Conservation (phyloP, 2,797 vertebrate genomes). For the Muscicapa comitata region DNA sequence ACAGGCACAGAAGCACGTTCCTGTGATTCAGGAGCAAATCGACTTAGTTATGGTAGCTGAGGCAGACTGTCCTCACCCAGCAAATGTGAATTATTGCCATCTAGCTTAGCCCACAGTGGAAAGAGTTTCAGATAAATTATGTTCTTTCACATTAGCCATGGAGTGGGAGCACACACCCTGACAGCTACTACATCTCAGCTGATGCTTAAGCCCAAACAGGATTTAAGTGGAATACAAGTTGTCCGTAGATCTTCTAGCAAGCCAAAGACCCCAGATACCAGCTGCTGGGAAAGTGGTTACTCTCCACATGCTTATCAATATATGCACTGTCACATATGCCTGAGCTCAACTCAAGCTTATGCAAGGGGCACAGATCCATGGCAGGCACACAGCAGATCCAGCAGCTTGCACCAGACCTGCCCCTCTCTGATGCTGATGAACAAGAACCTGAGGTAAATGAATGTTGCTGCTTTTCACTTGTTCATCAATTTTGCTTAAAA, state of each 20-base stretch:
- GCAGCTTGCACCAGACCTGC: not conserved
- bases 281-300: not conserved
- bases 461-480: not conserved
- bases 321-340: not conserved
- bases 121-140: not conserved
- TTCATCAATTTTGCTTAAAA: not conserved
- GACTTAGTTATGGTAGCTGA: not conserved
- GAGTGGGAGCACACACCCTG: not conserved
- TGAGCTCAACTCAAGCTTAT: not conserved
- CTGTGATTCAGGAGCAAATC: not conserved
- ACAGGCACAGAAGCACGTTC: not conserved
- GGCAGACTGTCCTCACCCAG: not conserved
- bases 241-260: not conserved
- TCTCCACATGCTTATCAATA: not conserved
- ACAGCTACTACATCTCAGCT: not conserved
- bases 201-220: not conserved
- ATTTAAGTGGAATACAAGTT: not conserved
- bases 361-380: not conserved
- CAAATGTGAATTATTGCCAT: not conserved
- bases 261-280: not conserved
- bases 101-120: not conserved
- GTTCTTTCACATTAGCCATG: conserved; percentile 11
- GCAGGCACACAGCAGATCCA: not conserved
- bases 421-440: not conserved
- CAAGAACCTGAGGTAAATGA: not conserved